Percentiles rank a stretch among this genome's conserved stretches.
Conservation (phyloP, 1,140 invertebrate genomes). For the Drosophila tristis region DNA sequence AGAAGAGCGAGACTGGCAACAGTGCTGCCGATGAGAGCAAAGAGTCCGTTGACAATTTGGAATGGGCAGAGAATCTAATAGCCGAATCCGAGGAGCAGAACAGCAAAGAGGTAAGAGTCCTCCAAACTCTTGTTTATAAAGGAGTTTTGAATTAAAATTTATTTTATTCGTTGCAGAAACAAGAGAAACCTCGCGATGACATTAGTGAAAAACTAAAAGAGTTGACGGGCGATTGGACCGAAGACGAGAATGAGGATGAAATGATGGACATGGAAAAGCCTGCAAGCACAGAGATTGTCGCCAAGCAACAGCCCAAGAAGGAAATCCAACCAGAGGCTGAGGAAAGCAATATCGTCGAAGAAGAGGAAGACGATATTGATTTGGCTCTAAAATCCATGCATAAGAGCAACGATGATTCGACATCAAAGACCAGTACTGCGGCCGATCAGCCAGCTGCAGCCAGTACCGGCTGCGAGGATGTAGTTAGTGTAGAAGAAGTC, state of each 20-base stretch:
- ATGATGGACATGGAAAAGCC: slow-evolving; percentile 45
- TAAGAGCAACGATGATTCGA: slow-evolving; percentile 47
- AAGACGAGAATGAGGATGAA: slow-evolving; percentile 80
- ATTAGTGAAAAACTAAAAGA: slow-evolving; percentile 81
- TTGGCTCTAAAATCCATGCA: slow-evolving; percentile 69
- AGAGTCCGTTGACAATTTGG: slow-evolving; percentile 75
- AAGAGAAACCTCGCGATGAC: slow-evolving; percentile 67
- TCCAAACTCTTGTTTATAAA: not conserved
- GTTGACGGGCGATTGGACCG: slow-evolving; percentile 81
- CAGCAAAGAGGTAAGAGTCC: slow-evolving; percentile 64
- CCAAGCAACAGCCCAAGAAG: slow-evolving; percentile 18
- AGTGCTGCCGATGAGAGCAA: slow-evolving; percentile 69
- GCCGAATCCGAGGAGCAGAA: slow-evolving; percentile 66
- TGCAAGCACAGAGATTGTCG: slow-evolving; percentile 36
- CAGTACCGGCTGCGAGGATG: slow-evolving; percentile 14
- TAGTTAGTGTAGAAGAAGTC: slow-evolving; percentile 4
- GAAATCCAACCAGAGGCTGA: not conserved
- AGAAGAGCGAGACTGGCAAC: slow-evolving; percentile 40
- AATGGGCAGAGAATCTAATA: slow-evolving; percentile 80
- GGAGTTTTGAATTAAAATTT: not conserved
- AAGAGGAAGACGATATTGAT: slow-evolving; percentile 75
- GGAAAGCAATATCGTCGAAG: slow-evolving; percentile 22
- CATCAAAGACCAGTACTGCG: no score
- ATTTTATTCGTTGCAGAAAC: slow-evolving; percentile 40
- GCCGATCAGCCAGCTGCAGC: slow-evolving; percentile 20